These are phyloP conservation scores for Orestias chungarensis DNA, from an alignment of 2,797 vertebrate species.

Conservation along the genomic window DNA sequence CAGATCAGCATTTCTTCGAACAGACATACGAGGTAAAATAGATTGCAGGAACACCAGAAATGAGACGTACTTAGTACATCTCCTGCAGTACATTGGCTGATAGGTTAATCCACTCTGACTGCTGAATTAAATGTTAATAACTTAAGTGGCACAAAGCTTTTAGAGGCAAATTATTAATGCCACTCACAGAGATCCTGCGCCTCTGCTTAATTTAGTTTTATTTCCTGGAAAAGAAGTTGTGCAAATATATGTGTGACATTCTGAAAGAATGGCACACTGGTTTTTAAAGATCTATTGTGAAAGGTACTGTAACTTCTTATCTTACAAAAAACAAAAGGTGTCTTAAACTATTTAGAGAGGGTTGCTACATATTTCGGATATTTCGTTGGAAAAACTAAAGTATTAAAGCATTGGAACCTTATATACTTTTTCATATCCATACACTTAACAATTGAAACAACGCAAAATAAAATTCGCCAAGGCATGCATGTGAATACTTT, in stretches of 20 bases:
- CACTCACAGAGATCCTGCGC: slow-evolving; percentile 47
- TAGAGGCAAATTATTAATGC: slow-evolving; percentile 64
- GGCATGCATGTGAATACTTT: not conserved
- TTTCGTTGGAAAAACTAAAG: not conserved
- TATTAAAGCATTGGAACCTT: not conserved
- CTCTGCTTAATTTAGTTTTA: slow-evolving; percentile 49
- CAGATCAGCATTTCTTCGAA: slow-evolving; percentile 21
- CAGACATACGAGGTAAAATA: slow-evolving; percentile 31
- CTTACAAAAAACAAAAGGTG: not conserved
- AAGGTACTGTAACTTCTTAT: slow-evolving; percentile 6
- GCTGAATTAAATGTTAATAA: slow-evolving; percentile 78
- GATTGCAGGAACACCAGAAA: slow-evolving; percentile 12
- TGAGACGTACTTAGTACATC: slow-evolving; percentile 40
- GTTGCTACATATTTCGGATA: not conserved
- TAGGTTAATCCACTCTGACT: slow-evolving; percentile 66
- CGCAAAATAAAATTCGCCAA: not conserved
- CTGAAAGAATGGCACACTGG: slow-evolving; percentile 23
- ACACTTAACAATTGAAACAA: not conserved
- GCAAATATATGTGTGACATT: slow-evolving; percentile 36
- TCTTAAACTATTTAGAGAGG: not conserved
- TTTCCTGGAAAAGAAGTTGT: slow-evolving; percentile 38
- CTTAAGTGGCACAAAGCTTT: slow-evolving; percentile 73
- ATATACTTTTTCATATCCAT: not conserved
- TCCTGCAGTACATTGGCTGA: slow-evolving; percentile 63
- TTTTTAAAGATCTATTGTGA: slow-evolving; percentile 9